These are phyloP conservation scores for Craterocephalus amniculus DNA, from an alignment of 2,797 vertebrate species.

Conservation along the genomic window DNA sequence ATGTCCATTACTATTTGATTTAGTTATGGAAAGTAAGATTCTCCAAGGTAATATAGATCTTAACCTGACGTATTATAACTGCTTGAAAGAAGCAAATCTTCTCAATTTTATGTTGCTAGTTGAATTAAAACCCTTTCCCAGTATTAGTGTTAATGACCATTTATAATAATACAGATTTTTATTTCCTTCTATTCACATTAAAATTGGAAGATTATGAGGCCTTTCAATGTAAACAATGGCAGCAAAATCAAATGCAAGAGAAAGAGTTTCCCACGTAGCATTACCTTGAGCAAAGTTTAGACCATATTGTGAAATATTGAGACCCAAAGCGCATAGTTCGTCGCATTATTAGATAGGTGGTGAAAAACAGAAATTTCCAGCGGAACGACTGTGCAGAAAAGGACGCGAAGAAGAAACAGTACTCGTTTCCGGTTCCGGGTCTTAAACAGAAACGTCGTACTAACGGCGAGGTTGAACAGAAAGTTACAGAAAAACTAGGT, in stretches of 20 bases:
- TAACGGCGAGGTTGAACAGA: conserved; percentile 65
- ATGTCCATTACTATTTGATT: background rate
- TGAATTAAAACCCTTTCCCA: background rate
- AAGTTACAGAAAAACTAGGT: conserved; percentile 61
- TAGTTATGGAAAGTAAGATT: background rate
- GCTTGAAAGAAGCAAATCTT: background rate
- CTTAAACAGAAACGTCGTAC: conserved; percentile 68
- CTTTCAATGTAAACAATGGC: background rate
- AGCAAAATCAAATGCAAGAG: background rate
- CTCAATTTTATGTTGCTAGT: background rate
- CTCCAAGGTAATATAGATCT: conserved; percentile 2
- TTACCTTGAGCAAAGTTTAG: background rate
- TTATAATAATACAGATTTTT: background rate
- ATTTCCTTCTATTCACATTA: background rate
- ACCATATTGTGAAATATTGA: too few species aligned
- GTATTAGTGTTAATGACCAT: background rate
- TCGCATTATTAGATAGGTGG: conserved; percentile 11
- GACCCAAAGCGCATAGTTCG: background rate
- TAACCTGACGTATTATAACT: background rate
- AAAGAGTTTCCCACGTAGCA: background rate
- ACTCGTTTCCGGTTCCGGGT: conserved; percentile 74
- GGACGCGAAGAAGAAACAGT: conserved; percentile 30
- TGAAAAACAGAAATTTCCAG: background rate
- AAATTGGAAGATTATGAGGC: background rate
- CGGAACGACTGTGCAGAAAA: background rate